Conservation (phyloP, 2,888 invertebrate genomes). For the Teinopalpus imperialis region DNA sequence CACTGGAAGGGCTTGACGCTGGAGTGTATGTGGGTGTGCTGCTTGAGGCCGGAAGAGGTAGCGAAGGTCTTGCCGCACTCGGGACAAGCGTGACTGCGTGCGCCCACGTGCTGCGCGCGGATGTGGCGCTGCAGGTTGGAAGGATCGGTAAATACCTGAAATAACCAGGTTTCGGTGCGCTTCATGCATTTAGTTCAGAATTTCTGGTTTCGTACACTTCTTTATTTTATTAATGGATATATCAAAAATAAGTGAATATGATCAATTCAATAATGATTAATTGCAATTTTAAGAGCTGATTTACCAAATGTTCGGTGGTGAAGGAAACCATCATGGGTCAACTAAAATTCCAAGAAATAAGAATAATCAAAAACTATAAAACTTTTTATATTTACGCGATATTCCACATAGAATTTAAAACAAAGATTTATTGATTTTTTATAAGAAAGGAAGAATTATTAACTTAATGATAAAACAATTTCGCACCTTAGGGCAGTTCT, state of each 20-base stretch:
- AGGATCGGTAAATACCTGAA: conserved; percentile 96
- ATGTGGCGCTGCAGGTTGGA: conserved; percentile 98
- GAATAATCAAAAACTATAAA: no score
- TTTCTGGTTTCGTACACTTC: conserved; percentile 11
- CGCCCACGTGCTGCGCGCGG: conserved; percentile 96
- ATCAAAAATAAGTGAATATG: no score
- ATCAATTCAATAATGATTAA: no score
- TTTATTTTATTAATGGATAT: no score
- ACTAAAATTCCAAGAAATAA: no score
- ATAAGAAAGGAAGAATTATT: no score
- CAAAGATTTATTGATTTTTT: no score
- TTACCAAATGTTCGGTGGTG: no score
- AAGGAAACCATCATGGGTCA: no score
- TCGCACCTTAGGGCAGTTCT: conserved; percentile 93
- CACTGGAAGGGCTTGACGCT: conserved; percentile 99
- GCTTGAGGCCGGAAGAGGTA: conserved; percentile 98
- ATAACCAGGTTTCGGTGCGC: conserved; percentile 76
- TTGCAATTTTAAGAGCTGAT: no score
- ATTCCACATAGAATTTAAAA: no score
- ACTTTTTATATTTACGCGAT: no score
- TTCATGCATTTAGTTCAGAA: conserved; percentile 39
- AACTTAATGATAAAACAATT: background rate
- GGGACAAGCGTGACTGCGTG: conserved; percentile 97
- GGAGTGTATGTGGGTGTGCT: conserved; percentile 99
- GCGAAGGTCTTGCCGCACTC: conserved; percentile 99